Conservation (phyloP, 2,888 invertebrate species). For the Coleophora flavipennella region DNA sequence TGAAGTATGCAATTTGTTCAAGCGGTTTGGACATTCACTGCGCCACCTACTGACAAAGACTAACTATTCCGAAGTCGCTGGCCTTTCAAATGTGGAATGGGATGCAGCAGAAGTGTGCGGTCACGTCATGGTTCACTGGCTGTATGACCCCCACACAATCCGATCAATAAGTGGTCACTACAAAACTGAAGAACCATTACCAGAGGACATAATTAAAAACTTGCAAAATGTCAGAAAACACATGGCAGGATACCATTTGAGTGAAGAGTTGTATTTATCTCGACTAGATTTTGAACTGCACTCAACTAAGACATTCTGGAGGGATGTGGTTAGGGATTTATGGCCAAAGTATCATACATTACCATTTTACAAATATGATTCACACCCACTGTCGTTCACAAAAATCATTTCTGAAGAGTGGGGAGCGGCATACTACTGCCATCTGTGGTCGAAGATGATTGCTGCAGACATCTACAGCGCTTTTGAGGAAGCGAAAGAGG, state of each 20-base stretch:
- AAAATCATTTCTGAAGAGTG: constrained; percentile 88
- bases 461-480: constrained; percentile 93
- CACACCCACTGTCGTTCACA: constrained; percentile 88
- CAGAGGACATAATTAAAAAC: constrained; percentile 76
- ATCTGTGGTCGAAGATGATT: constrained; percentile 89
- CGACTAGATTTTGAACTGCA: constrained; percentile 88
- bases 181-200: constrained; percentile 79
- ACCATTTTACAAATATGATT: constrained; percentile 83
- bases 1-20: constrained; percentile 84
- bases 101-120: constrained; percentile 90
- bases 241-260: constrained; percentile 85
- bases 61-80: constrained; percentile 87
- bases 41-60: constrained; percentile 89
- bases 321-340: constrained; percentile 80
- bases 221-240: constrained; percentile 78
- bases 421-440: constrained; percentile 89
- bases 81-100: constrained; percentile 92
- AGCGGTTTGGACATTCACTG: constrained; percentile 89
- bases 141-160: constrained; percentile 76
- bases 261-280: constrained; percentile 85
- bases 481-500: constrained; percentile 79
- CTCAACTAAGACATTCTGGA: constrained; percentile 85
- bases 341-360: constrained; percentile 88
- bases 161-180: constrained; percentile 82
- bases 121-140: constrained; percentile 86